phyloP scores from a whole-genome alignment of 2,888 invertebrate species.

The Nemoura dubitans region DNA sequence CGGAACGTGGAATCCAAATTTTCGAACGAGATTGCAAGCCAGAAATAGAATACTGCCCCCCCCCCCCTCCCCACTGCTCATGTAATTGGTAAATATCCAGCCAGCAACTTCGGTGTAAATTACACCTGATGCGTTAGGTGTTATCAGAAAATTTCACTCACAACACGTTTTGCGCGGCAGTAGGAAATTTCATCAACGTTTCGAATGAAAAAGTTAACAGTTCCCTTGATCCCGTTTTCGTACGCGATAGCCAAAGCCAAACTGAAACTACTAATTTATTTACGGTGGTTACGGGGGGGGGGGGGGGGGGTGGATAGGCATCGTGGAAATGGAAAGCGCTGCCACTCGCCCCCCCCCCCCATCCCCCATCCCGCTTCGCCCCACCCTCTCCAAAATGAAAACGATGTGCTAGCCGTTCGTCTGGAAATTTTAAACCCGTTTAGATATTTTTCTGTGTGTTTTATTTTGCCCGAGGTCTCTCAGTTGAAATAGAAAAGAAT shows the following conservation, averaged over 20 bases:
- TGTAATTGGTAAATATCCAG: too few relatives aligned
- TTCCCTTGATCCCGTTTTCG: conserved; percentile 14
- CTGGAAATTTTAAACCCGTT: conserved; percentile 34
- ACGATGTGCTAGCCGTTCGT: conserved; percentile 24
- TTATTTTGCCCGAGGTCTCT: not conserved
- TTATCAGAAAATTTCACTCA: not conserved
- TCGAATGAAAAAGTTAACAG: conserved; percentile 10
- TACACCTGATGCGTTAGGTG: not conserved
- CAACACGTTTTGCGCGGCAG: conserved; percentile 1
- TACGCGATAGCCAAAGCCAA: conserved; percentile 2
- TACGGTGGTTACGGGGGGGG: not conserved
- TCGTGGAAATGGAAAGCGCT: not conserved
- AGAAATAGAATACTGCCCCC: too few relatives aligned
- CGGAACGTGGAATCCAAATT: too few relatives aligned
- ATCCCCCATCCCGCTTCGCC: too few relatives aligned
- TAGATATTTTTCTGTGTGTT: not conserved
- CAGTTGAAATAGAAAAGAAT: conserved; percentile 34
- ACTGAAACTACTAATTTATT: conserved; percentile 12
- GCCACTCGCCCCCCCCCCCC: not conserved
- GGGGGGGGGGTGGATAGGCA: not conserved
- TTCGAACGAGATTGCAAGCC: too few relatives aligned
- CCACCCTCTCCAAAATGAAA: not conserved
- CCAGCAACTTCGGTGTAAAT: not conserved
- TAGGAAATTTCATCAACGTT: not conserved
- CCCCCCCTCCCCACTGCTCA: too few relatives aligned